Percentiles rank a stretch among this genome's conserved stretches.
phyloP scores from a whole-genome alignment of 2,888 invertebrate species.

The Agriopis aurantiaria region DNA sequence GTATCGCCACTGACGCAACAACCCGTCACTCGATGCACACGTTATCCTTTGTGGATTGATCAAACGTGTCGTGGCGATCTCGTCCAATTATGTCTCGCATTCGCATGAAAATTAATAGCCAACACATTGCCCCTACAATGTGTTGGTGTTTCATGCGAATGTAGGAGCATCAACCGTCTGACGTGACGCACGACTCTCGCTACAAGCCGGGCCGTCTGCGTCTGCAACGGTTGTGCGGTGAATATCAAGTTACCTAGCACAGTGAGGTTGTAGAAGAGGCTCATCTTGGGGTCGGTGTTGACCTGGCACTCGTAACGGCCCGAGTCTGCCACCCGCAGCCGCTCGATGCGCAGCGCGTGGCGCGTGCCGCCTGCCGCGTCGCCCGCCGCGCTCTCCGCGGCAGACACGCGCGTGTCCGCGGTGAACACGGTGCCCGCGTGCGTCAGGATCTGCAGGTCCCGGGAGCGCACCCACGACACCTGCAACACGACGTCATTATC shows the following conservation, averaged over 20 bases:
- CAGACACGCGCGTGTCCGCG: conserved; percentile 88
- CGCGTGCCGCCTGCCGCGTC: conserved; percentile 73
- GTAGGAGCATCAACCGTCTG: not conserved
- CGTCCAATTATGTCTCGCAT: not conserved
- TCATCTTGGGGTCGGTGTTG: conserved; percentile 91
- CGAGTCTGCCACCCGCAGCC: conserved; percentile 86
- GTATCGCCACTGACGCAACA: conserved; percentile 1
- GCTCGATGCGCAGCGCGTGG: conserved; percentile 87
- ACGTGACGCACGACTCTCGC: not conserved
- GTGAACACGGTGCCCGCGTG: conserved; percentile 89
- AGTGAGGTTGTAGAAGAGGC: conserved; percentile 88
- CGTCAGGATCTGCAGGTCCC: conserved; percentile 90
- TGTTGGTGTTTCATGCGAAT: not conserved
- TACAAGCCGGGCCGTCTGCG: too few species aligned
- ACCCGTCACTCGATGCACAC: conserved; percentile 3
- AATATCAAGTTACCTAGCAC: conserved; percentile 84
- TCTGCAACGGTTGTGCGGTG: not conserved
- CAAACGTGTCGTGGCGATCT: conserved; percentile 27
- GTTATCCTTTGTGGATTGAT: conserved; percentile 28
- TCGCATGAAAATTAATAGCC: too few species aligned
- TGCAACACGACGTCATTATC: conserved; percentile 57
- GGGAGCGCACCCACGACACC: conserved; percentile 91
- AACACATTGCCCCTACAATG: too few species aligned
- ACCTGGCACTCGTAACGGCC: conserved; percentile 92
- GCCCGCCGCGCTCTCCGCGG: conserved; percentile 53